phyloP scores from a whole-genome alignment of 2,113 vertebrate genomes.

The Heteronetta atricapilla region DNA sequence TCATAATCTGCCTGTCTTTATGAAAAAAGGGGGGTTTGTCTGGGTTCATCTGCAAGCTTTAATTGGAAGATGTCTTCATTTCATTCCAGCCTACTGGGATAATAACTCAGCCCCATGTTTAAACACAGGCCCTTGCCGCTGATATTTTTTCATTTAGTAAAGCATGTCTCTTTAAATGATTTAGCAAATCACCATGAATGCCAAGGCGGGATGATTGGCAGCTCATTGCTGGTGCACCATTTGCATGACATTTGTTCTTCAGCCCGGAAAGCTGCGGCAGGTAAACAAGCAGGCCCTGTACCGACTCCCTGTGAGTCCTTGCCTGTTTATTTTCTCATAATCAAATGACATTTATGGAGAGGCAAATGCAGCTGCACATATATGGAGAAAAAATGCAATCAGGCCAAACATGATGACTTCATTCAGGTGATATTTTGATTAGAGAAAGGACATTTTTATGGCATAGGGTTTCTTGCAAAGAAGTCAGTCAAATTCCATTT shows the following conservation, averaged over 20 bases:
- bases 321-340: conserved; percentile 95
- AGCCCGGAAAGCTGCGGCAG: conserved; percentile 90
- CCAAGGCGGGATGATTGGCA: conserved; percentile 94
- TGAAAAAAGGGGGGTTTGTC: conserved; percentile 87
- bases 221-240: conserved; percentile 93
- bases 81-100: conserved; percentile 88
- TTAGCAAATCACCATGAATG: conserved; percentile 95
- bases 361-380: conserved; percentile 87
- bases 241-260: conserved; percentile 99
- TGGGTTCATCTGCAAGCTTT: conserved; percentile 91
- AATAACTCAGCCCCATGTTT: conserved; percentile 90
- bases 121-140: conserved; percentile 90
- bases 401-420: conserved; percentile 86
- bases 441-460: conserved; percentile 82
- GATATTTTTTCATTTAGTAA: conserved; percentile 99
- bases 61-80: conserved; percentile 98
- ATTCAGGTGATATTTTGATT: conserved; percentile 86
- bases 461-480: conserved; percentile 70
- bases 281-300: conserved; percentile 94
- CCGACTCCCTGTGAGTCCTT: conserved; percentile 88
- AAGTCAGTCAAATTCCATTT: conserved; percentile 74
- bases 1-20: conserved; percentile 96
- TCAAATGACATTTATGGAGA: conserved; percentile 96
- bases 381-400: conserved; percentile 85
- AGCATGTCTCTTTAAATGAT: conserved; percentile 98